Evolutionary conservation across 2,888 invertebrate species (phyloP), one percentile per base, ranked within the genome.

Genomic region (Diplazon laetatorius): DNA sequence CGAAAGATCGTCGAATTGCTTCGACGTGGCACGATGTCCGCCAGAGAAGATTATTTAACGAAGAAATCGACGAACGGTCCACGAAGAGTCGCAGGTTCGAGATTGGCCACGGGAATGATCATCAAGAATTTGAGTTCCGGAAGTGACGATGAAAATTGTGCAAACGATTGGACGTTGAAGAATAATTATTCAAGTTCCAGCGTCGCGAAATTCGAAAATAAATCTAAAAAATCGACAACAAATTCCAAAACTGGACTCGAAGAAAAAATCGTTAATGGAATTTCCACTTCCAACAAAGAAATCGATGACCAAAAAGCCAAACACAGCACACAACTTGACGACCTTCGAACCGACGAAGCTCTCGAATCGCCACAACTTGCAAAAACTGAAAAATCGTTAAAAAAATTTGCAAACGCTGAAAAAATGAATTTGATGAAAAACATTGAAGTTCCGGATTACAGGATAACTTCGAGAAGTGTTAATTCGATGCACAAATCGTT

Each of bases 41-140:
- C 71, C 42, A 42, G 74, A 1, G 62, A 75, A 37, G 71, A 75
- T 25, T 57, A 42, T 37, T 22, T 35, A 9, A 6, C 30, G 6
- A 62, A 62, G 10, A 75, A 62, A 66, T 48, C 65, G 0, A 20
- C 2, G 1, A 66, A 63, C 16, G 14, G 57, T 46, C 9, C 18
- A 50, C 20, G 60, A 42, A 55, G 68, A 22, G 42, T 72, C 46
- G 25, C 42, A 2, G 25, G 20, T 10, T 16, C 14, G 2, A 66
- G 35, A 25, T 66, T 68, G 50, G 62, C 74, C 1, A 78, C 57
- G 4, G 80, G 82, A 5, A 42, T 83, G 10, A 68, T 82, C 10
- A 73, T 84, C n/a, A 80, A 84, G 39, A 84, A 87, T 59, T 81
- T 84, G 3, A 86, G 83, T 37, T 85, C 86, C 5, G 81, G 63